Evolutionary conservation across 2,888 invertebrate species (phyloP), one percentile per base, ranked within the genome.

Genomic region (Troides helena): DNA sequence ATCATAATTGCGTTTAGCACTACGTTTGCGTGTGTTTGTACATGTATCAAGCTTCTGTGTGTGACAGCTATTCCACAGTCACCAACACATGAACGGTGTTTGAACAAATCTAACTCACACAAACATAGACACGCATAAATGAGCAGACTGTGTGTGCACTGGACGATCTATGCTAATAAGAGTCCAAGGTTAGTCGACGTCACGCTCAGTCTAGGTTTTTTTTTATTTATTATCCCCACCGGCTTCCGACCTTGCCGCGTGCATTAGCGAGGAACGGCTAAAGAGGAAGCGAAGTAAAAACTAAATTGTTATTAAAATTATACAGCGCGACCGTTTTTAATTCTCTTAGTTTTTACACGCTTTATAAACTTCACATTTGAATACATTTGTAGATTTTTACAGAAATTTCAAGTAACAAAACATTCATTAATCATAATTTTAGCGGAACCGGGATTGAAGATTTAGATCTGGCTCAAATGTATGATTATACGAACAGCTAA

Each of bases 281-380:
- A 30, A 63, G 63, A 63, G 63, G 58, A 68, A 64, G 63, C 59
- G n/a, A 58, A 14, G 43, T 30, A 62, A 68, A 68, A 68, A 67
- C 53, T 67, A 30, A 57, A 67, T 57, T 43, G 66, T 50, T 66
- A 60, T 66, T 60, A 60, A 66, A 60, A 66, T 46, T 46, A 14
- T 46, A 14, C 12, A 46, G 2, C 46, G 46, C 46, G 14, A 46
- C 46, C 46, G 46, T 46, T 46, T 46, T 46, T 46, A 14, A 12
- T 46, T 46, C 10, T 7, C 10, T 50, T 17, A 53, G 18, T 53
- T 53, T 53, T 53, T 4, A 53, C 53, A 53, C 53, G 18, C 18
- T 53, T 53, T 53, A 53, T 53, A 53, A n/a, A 53, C n/a, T 6
- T 3, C 14, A 1, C 12, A 46, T 12, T 2, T 12, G 46, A 46